Evolutionary conservation across 2,888 invertebrate species (phyloP).

Genomic region (Eristalinus sepulchralis): DNA sequence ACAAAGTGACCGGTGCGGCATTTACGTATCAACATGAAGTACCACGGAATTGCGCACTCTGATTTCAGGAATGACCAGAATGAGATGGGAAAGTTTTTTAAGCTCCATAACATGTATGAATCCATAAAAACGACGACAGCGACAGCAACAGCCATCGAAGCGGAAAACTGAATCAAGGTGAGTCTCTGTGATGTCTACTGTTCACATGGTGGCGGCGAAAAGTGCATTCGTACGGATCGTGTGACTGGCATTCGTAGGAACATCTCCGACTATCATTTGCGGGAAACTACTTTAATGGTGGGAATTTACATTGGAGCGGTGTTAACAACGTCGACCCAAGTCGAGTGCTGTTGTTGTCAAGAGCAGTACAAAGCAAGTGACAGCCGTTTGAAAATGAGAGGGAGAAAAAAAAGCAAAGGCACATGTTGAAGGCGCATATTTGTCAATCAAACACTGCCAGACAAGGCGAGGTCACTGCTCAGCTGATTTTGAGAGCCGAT

Average conservation of each 20-base stretch:
- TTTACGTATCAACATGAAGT: conserved; percentile 8
- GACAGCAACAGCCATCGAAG: conserved; percentile 44
- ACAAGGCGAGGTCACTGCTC: background rate
- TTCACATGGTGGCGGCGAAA: conserved; percentile 29
- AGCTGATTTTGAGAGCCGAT: conserved; percentile 36
- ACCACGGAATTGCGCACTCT: conserved; percentile 52
- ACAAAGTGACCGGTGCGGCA: conserved; percentile 13
- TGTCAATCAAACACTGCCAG: conserved; percentile 33
- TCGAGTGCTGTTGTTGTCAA: conserved; percentile 1
- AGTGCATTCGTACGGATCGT: conserved; percentile 60
- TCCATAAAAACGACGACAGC: conserved; percentile 44
- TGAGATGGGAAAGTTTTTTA: conserved; percentile 42
- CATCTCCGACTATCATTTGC: conserved; percentile 21
- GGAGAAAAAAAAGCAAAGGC: no score
- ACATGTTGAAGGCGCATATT: conserved; percentile 14
- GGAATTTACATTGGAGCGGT: conserved; percentile 37
- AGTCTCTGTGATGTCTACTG: conserved; percentile 50
- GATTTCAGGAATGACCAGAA: conserved; percentile 57
- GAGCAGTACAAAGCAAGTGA: conserved; percentile 1
- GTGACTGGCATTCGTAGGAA: conserved; percentile 45
- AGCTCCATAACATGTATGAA: conserved; percentile 30
- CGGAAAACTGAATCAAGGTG: conserved; percentile 66
- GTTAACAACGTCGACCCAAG: conserved; percentile 9
- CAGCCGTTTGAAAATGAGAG: background rate
- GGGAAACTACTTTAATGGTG: conserved; percentile 30